Conservation (phyloP, 1,140 invertebrate species). For the Zaprionus ghesquierei region DNA sequence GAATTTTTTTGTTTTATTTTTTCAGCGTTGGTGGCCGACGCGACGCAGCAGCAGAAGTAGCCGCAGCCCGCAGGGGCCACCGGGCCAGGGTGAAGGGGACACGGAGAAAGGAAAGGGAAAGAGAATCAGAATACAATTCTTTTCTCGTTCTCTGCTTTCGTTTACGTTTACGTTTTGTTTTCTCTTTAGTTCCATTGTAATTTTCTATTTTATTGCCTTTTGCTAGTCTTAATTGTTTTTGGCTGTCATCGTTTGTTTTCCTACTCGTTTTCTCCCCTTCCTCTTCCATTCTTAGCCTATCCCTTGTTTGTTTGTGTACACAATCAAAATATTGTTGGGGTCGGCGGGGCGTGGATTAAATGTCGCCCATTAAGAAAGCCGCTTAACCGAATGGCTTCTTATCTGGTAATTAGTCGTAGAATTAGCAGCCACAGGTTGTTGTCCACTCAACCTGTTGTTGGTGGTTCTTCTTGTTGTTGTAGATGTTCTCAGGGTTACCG, state of each 20-base stretch:
- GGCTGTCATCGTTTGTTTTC: constrained; percentile 15
- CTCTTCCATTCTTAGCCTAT: constrained; percentile 15
- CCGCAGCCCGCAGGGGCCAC: constrained; percentile 4
- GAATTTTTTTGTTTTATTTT: constrained; percentile 27
- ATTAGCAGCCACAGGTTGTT: constrained; percentile 59
- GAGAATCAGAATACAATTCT: constrained; percentile 27
- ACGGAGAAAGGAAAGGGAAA: too few relatives aligned
- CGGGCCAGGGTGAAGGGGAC: too few relatives aligned
- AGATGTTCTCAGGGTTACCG: background rate
- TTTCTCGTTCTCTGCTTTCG: constrained; percentile 20
- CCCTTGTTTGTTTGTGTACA: constrained; percentile 41
- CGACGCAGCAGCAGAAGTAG: too few relatives aligned
- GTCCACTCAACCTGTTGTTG: too few relatives aligned
- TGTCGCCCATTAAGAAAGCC: constrained; percentile 51
- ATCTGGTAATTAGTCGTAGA: constrained; percentile 65
- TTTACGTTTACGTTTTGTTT: background rate
- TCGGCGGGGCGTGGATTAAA: constrained; percentile 23
- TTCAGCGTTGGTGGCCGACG: constrained; percentile 72
- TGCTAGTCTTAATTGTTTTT: constrained; percentile 55
- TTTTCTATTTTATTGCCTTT: constrained; percentile 59
- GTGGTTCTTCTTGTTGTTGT: too few relatives aligned
- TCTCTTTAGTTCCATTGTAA: constrained; percentile 9
- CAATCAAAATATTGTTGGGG: constrained; percentile 52
- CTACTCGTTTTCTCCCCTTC: background rate
- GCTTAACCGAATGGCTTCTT: constrained; percentile 54